phyloP scores from a whole-genome alignment of 2,888 invertebrate species.

The Andrena bucephala region DNA sequence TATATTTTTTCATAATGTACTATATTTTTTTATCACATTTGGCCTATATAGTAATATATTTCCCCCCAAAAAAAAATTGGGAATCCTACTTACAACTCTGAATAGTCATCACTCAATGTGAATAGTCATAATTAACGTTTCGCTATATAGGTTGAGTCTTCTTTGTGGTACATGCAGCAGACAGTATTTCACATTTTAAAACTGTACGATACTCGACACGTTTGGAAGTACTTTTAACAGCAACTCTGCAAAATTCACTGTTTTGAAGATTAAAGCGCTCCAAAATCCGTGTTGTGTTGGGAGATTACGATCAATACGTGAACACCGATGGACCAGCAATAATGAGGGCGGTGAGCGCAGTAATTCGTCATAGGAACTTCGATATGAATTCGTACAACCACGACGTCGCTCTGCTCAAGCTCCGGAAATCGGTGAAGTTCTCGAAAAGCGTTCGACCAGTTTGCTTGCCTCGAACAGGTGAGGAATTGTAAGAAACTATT shows the following conservation, averaged over 20 bases:
- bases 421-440: constrained; percentile 92
- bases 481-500: not conserved
- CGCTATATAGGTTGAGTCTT: too few species aligned
- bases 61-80: too few species aligned
- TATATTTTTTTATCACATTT: too few species aligned
- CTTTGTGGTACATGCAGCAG: too few species aligned
- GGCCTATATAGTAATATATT: too few species aligned
- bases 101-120: too few species aligned
- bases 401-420: constrained; percentile 92
- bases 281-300: constrained; percentile 93
- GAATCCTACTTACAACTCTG: too few species aligned
- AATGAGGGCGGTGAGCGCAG: constrained; percentile 92
- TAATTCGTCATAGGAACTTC: constrained; percentile 93
- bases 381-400: constrained; percentile 95
- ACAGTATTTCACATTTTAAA: too few species aligned
- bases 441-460: constrained; percentile 91
- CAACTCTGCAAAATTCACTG: not conserved
- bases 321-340: constrained; percentile 92
- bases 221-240: not conserved
- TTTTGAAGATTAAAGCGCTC: constrained; percentile 89
- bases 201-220: too few species aligned
- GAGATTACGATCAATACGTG: constrained; percentile 93
- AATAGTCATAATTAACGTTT: too few species aligned
- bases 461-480: constrained; percentile 91
- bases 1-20: too few species aligned